phyloP scores from a whole-genome alignment of 2,797 vertebrate genomes.

The Sebastes cheni region DNA sequence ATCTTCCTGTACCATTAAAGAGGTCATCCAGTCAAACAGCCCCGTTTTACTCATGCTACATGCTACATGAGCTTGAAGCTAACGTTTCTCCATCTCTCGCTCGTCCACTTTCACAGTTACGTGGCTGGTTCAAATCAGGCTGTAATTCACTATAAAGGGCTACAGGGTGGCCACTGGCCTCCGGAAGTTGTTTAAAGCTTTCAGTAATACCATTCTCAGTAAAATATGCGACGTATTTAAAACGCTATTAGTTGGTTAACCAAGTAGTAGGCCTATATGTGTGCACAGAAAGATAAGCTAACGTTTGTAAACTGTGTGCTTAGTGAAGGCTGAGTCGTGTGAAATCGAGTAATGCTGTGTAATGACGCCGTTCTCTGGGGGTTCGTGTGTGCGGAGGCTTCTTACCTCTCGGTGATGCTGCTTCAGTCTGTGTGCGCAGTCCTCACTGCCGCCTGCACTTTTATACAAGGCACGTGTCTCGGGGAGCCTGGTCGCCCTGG shows the following conservation, averaged over 20 bases:
- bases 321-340: neutral
- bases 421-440: conserved; percentile 61
- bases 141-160: too few relatives aligned
- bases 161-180: too few relatives aligned
- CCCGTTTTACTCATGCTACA: neutral
- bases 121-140: neutral
- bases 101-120: neutral
- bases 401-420: conserved; percentile 71
- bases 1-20: too few relatives aligned
- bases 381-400: conserved; percentile 19
- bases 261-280: neutral
- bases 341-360: neutral
- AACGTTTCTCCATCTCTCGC: neutral
- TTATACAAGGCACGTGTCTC: conserved; percentile 69
- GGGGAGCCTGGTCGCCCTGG: conserved; percentile 61
- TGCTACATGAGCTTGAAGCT: neutral
- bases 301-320: neutral
- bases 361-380: too few relatives aligned
- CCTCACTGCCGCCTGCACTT: neutral
- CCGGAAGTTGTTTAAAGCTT: neutral
- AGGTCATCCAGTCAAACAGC: neutral
- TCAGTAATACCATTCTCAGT: too few relatives aligned
- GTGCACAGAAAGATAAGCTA: neutral
- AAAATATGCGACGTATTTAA: neutral
- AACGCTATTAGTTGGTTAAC: neutral